Evolutionary conservation across 2,113 vertebrate genomes (phyloP), one percentile per base, ranked within the genome.

Genomic region (Poeciliopsis retropinna): DNA sequence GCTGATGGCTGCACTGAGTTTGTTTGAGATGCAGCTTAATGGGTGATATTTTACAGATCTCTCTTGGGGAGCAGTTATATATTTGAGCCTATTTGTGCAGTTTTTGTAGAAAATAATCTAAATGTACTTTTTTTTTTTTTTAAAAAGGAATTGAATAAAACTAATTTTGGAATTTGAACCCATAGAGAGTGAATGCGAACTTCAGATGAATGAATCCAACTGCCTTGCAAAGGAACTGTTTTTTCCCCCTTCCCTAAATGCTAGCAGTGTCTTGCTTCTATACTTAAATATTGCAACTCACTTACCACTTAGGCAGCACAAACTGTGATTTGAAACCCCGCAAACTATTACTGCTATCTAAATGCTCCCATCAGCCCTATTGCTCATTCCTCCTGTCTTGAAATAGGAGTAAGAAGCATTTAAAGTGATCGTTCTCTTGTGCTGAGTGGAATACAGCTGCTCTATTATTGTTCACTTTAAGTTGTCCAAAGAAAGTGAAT

Each of bases 401-500:
- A 32, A 76, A 72, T 64, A 68, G 78, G 60, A 61, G 65, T 71
- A 57, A 66, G 51, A 78, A 80, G 81, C 31, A 80, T 80, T 89
- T 84, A 80, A 80, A 87, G 67, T 67, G 70, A 54, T 60, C 60
- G 63, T 85, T 82, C 74, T 77, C 72, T 41, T 83, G n/a, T 72
- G 78, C 76, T 64, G 68, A 82, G 57, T 60, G 73, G 60, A 67
- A 75, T 75, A 80, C 31, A 54, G 71, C 76, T 83, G 62, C 77
- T 72, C 66, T 37, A 25, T 72, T 68, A n/a, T 78, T 64, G 74
- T 82, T 83, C 47, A 61, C 32, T 64, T 34, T 34, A 22, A 72
- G 85, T 85, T 86, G 79, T 80, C 81, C 69, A 85, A 87, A 80
- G 67, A 84, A 76, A 74, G 41, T 78, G 75, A 27, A 27, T 80